Base-by-base conservation (phyloP, 2,113 vertebrate species). In the Anguilla japonica region DNA sequence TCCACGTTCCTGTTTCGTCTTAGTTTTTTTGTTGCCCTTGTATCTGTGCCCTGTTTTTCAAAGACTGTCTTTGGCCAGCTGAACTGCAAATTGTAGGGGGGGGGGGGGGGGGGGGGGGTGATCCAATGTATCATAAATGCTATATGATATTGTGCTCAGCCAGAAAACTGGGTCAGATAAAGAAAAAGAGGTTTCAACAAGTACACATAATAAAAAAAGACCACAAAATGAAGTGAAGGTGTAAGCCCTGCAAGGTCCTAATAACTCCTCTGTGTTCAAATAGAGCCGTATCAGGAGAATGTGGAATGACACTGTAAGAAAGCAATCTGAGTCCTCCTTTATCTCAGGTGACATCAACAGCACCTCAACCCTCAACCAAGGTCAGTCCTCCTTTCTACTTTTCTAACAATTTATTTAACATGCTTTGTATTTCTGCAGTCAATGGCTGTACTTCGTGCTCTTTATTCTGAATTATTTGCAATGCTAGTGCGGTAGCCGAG, bases 261-360 rank as follows among this genome's bases (percentile, higher is more conserved):
- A 93, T 89, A 85, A 88, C 83, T 94, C 89, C 93, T 96, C 96
- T 95, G 88, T 96, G 83, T 97, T 94, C 90, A 92, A 92, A 96
- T 97, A 99, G 98, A 99, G 98, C 95, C 98, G 98, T 93, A 99
- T 99, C 96, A 97, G 98, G 93, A 99, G 98, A 94, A 99, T 99
- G 98, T 99, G 98, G 98, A 99, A 99, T 94, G 98, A 99, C 96
- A 99, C 98, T 95, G 98, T 99, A 95, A 97, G 98, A 96, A 99
- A 99, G 95, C 98, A 99, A 91, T 98, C 98, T 71, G 98, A 99
- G 96, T 99, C 98, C n/a, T 99, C 98, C 94, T 99, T 99, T 98
- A 99, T 99, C 97, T 99, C 98, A 98, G 98, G 98, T 98, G 98
- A 99, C 97, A 99, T 99, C 97, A 99, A 99, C 97, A 99, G 98